phyloP scores from a whole-genome alignment of 2,888 invertebrate species.

The Physocephala rufipes region DNA sequence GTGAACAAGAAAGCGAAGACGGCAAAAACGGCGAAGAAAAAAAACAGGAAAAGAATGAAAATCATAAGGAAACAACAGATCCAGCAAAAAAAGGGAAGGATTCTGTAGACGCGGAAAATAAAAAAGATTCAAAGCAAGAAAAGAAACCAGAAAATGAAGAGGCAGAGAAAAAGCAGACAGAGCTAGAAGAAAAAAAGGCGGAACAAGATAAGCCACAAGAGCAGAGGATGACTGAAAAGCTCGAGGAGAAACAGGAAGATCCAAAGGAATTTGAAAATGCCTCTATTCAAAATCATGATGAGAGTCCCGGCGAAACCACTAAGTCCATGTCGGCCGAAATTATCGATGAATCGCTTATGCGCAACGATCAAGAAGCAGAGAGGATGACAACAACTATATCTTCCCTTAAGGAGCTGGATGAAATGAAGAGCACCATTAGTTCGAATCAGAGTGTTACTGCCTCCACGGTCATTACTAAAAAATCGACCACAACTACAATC shows the following conservation, averaged over 20 bases:
- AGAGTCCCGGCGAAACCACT: background rate
- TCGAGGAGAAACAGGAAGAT: slow-evolving; percentile 29
- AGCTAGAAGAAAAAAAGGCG: slow-evolving; percentile 29
- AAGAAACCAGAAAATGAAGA: slow-evolving; percentile 15
- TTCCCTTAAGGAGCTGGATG: slow-evolving; percentile 19
- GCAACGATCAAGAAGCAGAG: slow-evolving; percentile 24
- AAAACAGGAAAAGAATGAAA: slow-evolving; percentile 39
- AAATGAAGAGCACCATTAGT: background rate
- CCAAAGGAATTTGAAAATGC: slow-evolving; percentile 25
- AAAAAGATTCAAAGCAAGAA: background rate
- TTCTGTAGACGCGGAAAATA: too few species aligned
- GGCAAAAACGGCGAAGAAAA: slow-evolving; percentile 32
- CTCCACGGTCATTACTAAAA: slow-evolving; percentile 13
- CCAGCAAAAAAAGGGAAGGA: slow-evolving; percentile 32
- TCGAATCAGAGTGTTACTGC: background rate
- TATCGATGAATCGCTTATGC: slow-evolving; percentile 31
- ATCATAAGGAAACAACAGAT: background rate
- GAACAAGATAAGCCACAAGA: slow-evolving; percentile 25
- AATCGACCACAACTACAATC: slow-evolving; percentile 31
- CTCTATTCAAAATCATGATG: slow-evolving; percentile 18
- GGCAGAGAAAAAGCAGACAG: slow-evolving; percentile 21
- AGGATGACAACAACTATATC: slow-evolving; percentile 15
- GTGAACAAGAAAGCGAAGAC: slow-evolving; percentile 14
- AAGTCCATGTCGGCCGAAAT: background rate
- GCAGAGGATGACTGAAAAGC: slow-evolving; percentile 25